Evolutionary conservation across 2,888 invertebrate genomes (phyloP), one percentile per base, ranked within the genome.

Genomic region (Perizoma flavofasciatum): DNA sequence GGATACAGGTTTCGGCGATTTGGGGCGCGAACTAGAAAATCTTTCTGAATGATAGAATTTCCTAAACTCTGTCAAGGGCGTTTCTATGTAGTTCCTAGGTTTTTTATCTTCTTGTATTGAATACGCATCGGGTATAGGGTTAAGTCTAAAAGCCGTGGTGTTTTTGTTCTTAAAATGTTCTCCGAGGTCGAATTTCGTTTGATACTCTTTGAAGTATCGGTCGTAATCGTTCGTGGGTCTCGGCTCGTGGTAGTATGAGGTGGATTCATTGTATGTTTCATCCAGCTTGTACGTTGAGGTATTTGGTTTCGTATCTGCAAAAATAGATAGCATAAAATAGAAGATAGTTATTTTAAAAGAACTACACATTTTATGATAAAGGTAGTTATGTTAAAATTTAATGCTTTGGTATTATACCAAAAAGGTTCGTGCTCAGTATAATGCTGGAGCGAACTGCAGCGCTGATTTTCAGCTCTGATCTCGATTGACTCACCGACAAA

Each of bases 1-100:
- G n/a, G 45, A n/a, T n/a, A n/a, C n/a, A 2, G 47, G 55, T 33
- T 66, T 62, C 9, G 55, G 47, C 11, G 48, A 54, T 40, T 37
- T 61, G 54, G 32, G 43, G 6, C n/a, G 39, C 10, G 5, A 4
- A n/a, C 7, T 49, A 43, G 56, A 53, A 35, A 35, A 4, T 50
- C 33, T 46, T 45, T 67, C 69, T 0, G 78, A 70, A 5, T 78
- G 77, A 64, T 91, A 91, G 3, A 85, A 66, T 64, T 86, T 88
- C 54, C 91, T 79, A 50, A 92, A 91, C 51, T 90, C 90, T 0
- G 52, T 61, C 6, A 92, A 57, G 0, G 92, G 87, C 9, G 83
- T 85, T 64, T 88, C 88, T 35, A 90, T 69, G 59, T 83, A 87
- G 60, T 86, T 77, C 0, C 68, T 66, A 0, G 60, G 62, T 9